Percentiles rank a stretch among this genome's conserved stretches.
These are phyloP conservation scores for Ispidina lecontei DNA, from an alignment of 2,797 vertebrate species.

Conservation along the genomic window DNA sequence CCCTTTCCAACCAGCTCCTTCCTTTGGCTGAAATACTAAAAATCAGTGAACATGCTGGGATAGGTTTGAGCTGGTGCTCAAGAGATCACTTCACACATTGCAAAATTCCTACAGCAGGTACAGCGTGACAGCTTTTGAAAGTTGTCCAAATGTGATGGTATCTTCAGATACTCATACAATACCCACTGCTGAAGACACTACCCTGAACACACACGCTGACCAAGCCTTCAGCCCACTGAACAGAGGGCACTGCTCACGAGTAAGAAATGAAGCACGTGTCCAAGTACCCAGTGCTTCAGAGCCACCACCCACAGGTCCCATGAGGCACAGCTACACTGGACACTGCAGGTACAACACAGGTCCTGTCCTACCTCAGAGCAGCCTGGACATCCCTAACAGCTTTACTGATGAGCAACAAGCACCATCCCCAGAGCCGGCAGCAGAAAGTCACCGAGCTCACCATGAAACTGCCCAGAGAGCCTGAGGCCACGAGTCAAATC, in stretches of 20 bases:
- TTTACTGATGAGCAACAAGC: background rate
- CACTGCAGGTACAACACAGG: background rate
- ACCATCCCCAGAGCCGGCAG: background rate
- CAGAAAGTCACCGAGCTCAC: rapidly evolving
- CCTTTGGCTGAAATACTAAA: background rate
- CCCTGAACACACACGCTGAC: background rate
- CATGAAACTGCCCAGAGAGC: rapidly evolving
- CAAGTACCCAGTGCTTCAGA: background rate
- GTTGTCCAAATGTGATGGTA: rapidly evolving
- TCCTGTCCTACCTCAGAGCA: background rate
- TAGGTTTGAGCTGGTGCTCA: rapidly evolving
- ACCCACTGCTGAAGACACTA: background rate
- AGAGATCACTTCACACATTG: rapidly evolving
- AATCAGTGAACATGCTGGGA: background rate
- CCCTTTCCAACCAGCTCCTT: background rate
- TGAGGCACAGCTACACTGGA: background rate
- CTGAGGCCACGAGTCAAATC: rapidly evolving
- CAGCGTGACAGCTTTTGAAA: background rate
- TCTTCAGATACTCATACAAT: background rate
- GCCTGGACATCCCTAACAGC: rapidly evolving
- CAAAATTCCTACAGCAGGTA: background rate
- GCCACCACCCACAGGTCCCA: background rate
- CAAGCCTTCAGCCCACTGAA: background rate
- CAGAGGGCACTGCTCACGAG: background rate
- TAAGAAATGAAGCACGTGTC: rapidly evolving